These are phyloP conservation scores for Sesia apiformis DNA, from an alignment of 2,888 invertebrate genomes.

Conservation along the genomic window DNA sequence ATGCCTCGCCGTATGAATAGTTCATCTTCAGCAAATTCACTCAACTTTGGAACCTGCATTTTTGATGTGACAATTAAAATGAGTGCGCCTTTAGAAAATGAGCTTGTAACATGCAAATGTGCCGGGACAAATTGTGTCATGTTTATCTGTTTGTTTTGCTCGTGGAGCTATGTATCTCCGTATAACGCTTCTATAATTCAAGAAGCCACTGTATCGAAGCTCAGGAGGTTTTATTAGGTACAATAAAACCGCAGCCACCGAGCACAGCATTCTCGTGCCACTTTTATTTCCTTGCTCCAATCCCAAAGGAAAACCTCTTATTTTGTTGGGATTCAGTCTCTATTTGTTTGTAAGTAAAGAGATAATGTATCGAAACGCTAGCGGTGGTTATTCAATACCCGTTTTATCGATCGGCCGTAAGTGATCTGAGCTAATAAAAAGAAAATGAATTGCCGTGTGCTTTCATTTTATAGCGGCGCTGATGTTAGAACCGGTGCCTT, in stretches of 20 bases:
- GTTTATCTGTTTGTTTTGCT: constrained; percentile 17
- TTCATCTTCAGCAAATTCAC: constrained; percentile 8
- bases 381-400: constrained; percentile 12
- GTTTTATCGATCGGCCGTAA: constrained; percentile 13
- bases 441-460: neutral
- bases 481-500: neutral
- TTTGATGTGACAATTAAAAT: constrained; percentile 10
- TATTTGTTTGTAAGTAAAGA: constrained; percentile 35
- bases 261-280: constrained; percentile 20
- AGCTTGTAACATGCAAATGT: constrained; percentile 26
- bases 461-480: neutral
- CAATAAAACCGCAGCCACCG: constrained; percentile 27
- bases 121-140: constrained; percentile 38
- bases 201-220: constrained; percentile 15
- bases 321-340: constrained; percentile 31
- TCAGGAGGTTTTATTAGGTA: constrained; percentile 37
- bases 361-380: constrained; percentile 23
- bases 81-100: neutral
- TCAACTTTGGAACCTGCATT: constrained; percentile 10
- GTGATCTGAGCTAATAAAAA: neutral
- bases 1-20: constrained; percentile 17
- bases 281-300: constrained; percentile 27
- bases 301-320: constrained; percentile 28
- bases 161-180: constrained; percentile 13
- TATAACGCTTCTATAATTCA: constrained; percentile 33